Conservation (phyloP, 2,888 invertebrate genomes). For the Physocephala rufipes region DNA sequence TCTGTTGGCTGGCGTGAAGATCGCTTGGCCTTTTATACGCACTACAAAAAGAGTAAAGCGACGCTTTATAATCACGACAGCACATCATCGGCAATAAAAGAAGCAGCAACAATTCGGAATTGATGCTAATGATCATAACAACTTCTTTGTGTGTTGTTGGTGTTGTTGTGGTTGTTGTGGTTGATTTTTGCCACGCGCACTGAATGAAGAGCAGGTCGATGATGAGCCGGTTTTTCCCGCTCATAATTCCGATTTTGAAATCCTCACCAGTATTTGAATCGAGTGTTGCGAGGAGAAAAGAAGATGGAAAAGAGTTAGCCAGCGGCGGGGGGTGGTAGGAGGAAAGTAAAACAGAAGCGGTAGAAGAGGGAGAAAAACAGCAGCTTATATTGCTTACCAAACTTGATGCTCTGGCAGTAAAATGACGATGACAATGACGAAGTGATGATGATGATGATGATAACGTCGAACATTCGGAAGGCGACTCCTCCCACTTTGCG, state of each 20-base stretch:
- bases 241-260: slow-evolving; percentile 26
- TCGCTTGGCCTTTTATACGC: slow-evolving; percentile 57
- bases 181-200: slow-evolving; percentile 24
- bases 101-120: slow-evolving; percentile 8
- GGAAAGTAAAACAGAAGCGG: not conserved
- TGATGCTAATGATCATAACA: slow-evolving; percentile 11
- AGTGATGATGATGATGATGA: not conserved
- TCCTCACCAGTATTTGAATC: no score
- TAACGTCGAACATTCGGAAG: not conserved
- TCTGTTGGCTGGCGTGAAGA: slow-evolving; percentile 54
- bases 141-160: not conserved
- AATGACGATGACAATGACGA: not conserved
- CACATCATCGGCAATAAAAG: slow-evolving; percentile 19
- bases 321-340: no score
- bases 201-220: slow-evolving; percentile 12
- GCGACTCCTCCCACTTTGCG: slow-evolving; percentile 8
- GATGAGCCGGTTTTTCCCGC: slow-evolving; percentile 27
- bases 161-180: not conserved
- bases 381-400: not conserved
- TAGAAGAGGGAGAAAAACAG: not conserved
- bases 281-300: no score
- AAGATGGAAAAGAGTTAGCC: no score
- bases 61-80: slow-evolving; percentile 2
- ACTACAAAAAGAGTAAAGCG: slow-evolving; percentile 53
- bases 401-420: not conserved